Conservation (phyloP, 1,140 invertebrate species). For the Carposina sasakii region DNA sequence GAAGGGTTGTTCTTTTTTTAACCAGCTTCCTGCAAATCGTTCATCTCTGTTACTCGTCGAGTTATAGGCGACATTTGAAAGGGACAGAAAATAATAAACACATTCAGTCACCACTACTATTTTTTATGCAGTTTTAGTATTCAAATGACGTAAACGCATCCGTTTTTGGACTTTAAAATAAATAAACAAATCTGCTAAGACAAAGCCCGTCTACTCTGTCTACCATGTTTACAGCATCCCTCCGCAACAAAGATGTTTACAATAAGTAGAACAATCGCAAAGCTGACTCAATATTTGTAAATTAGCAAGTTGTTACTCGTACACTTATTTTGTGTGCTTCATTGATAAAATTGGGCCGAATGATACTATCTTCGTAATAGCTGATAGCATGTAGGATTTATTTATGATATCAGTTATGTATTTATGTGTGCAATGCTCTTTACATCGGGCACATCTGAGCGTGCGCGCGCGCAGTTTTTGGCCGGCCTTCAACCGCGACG, state of each 20-base stretch:
- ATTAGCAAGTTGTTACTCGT: too few species aligned
- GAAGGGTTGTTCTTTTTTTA: slow-evolving; percentile 69
- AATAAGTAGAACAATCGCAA: too few species aligned
- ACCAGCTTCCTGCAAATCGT: slow-evolving; percentile 53
- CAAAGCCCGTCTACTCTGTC: slow-evolving; percentile 45
- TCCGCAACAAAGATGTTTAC: slow-evolving; percentile 34
- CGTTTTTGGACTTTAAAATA: slow-evolving; percentile 64
- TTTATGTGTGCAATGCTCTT: slow-evolving; percentile 34
- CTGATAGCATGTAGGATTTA: slow-evolving; percentile 16
- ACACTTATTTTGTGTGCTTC: too few species aligned
- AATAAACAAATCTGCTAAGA: slow-evolving; percentile 39
- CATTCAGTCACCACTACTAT: slow-evolving; percentile 35
- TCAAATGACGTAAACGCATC: slow-evolving; percentile 64
- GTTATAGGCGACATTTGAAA: slow-evolving; percentile 17
- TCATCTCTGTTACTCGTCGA: slow-evolving; percentile 34
- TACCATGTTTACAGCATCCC: slow-evolving; percentile 63
- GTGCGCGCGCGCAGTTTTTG: slow-evolving; percentile 36
- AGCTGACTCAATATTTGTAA: too few species aligned
- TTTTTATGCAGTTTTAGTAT: slow-evolving; percentile 61
- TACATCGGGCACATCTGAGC: slow-evolving; percentile 32
- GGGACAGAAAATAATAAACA: slow-evolving; percentile 25
- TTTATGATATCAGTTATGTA: slow-evolving; percentile 35
- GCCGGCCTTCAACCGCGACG: slow-evolving; percentile 47
- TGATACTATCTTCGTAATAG: too few species aligned
- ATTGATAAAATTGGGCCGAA: too few species aligned